Base-by-base conservation (phyloP, 2,113 vertebrate genomes). In the Clinocottus analis region DNA sequence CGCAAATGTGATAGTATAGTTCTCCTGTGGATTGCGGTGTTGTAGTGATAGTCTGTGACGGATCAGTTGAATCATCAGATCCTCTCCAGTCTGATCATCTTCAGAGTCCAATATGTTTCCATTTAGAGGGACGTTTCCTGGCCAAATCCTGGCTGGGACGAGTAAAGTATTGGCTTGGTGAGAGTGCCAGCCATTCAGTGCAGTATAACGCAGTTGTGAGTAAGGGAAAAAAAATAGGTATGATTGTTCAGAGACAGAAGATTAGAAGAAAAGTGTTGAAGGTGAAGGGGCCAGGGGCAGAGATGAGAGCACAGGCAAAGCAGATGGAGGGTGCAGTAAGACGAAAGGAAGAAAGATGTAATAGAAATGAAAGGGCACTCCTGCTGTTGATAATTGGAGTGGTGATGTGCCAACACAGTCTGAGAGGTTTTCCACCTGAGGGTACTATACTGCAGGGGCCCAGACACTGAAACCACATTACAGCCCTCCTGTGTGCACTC, bases 351-450 rank as follows among this genome's bases (percentile, higher is more conserved):
- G 80, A 82, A 72, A 80, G 72, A 83, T 71, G 75, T 73, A 87
- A 86, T 72, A 75, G 82, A 88, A 92, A 91, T 80, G 74, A 92
- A 91, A 90, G 85, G 85, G 58, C 82, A 81, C 85, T 90, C 84
- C 84, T 89, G 83, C 83, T 87, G 87, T 89, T 88, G 89, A 83
- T 93, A 92, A 92, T 90, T 93, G 91, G 90, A 88, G 83, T 70
- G 68, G 74, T 85, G 85, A 87, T 89, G 88, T 89, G 86, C 84
- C 86, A 88, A 77, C 84, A 75, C 69, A 75, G 66, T 88, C 81
- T 91, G 88, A 92, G 83, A 91, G 80, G 79, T 85, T 89, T 90
- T 90, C 77, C 79, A 90, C 87, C 86, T 67, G 79, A 85, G 87
- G 88, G 77, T 87, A 85, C 64, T 56, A 39, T 82, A 86, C 78